Conservation (phyloP, 2,797 vertebrate genomes). For the Microhierax caerulescens region DNA sequence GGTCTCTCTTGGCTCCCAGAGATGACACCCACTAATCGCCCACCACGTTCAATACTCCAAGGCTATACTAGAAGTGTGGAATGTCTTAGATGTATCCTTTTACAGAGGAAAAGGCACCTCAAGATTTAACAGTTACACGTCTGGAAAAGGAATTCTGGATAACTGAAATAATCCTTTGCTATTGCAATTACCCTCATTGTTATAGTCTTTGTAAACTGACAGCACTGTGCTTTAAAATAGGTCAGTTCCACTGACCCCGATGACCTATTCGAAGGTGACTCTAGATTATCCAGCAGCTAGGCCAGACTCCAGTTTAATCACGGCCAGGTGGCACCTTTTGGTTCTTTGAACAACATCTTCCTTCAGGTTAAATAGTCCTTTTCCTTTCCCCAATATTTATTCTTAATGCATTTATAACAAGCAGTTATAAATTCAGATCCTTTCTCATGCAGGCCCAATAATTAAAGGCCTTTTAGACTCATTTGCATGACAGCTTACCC, state of each 20-base stretch:
- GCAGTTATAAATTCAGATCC: slow-evolving; percentile 35
- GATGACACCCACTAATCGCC: neutral
- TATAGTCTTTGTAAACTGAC: neutral
- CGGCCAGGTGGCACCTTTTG: neutral
- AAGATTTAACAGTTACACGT: neutral
- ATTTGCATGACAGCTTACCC: slow-evolving; percentile 22
- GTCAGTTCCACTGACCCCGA: neutral
- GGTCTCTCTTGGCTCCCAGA: neutral
- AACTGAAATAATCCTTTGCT: neutral
- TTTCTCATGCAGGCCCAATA: neutral
- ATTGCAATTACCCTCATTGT: neutral
- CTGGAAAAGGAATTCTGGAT: neutral
- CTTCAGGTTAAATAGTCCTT: neutral
- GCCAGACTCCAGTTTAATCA: neutral
- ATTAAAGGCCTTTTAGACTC: slow-evolving; percentile 37
- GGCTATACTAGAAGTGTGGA: neutral
- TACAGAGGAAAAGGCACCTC: neutral
- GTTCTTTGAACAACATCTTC: neutral
- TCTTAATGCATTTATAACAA: slow-evolving; percentile 7
- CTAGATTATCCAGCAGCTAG: neutral
- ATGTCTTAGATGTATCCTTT: neutral
- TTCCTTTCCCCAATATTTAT: slow-evolving; percentile 3
- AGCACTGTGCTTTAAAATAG: neutral
- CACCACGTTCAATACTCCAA: neutral
- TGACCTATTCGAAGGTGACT: neutral